Evolutionary conservation across 2,888 invertebrate species (phyloP).

Genomic region (Spisula subtruncata): DNA sequence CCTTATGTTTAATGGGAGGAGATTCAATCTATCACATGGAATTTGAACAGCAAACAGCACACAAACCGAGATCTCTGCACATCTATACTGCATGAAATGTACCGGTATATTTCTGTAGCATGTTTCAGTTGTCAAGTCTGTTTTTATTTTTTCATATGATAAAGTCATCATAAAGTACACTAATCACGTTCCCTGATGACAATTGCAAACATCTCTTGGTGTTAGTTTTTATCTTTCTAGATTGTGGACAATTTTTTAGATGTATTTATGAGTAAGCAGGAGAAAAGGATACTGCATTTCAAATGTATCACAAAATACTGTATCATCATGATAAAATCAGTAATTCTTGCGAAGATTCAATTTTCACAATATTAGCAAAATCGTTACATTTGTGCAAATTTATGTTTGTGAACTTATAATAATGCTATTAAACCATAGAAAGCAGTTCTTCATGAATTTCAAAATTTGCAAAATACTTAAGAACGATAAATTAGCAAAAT

Average conservation of each 20-base stretch:
- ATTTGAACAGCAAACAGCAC: not conserved
- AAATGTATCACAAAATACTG: too few relatives aligned
- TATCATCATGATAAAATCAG: too few relatives aligned
- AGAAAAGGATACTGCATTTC: not conserved
- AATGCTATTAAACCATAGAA: too few relatives aligned
- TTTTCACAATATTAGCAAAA: too few relatives aligned
- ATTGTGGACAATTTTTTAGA: not conserved
- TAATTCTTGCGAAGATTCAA: too few relatives aligned
- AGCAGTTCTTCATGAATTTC: too few relatives aligned
- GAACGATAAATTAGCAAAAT: too few relatives aligned
- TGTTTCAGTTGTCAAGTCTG: not conserved
- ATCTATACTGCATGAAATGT: not conserved
- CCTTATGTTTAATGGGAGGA: constrained; percentile 16
- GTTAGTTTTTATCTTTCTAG: not conserved
- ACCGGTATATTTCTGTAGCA: not conserved
- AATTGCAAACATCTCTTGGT: not conserved
- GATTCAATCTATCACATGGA: constrained; percentile 3
- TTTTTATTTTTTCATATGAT: constrained; percentile 8
- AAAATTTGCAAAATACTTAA: too few relatives aligned
- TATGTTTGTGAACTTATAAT: too few relatives aligned
- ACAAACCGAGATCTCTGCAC: not conserved
- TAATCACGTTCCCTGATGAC: not conserved
- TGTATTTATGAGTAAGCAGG: not conserved
- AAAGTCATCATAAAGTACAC: not conserved
- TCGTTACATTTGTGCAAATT: too few relatives aligned